These are phyloP conservation scores for Neomonachus schauinslandi DNA, from an alignment of 2,113 vertebrate species.

Conservation along the genomic window DNA sequence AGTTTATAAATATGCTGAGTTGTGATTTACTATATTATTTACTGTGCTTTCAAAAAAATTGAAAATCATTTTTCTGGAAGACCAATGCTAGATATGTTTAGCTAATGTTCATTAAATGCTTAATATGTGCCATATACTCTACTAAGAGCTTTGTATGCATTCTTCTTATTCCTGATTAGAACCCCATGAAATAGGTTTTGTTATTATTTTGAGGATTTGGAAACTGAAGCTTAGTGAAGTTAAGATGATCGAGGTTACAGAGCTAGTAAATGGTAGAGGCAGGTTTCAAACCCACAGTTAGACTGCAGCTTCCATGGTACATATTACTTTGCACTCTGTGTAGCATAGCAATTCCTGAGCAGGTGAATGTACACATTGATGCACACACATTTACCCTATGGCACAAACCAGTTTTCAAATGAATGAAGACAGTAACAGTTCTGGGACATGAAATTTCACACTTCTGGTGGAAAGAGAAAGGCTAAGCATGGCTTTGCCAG, in stretches of 20 bases:
- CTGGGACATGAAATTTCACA: not conserved
- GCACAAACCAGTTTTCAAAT: not conserved
- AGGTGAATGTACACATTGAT: not conserved
- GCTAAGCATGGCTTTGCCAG: not conserved
- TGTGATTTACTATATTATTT: not conserved
- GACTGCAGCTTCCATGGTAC: not conserved
- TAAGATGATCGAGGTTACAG: not conserved
- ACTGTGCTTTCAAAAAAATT: not conserved
- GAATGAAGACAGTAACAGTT: not conserved
- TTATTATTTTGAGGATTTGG: not conserved
- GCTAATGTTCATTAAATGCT: not conserved
- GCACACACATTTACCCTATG: fast-evolving
- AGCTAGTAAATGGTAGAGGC: not conserved
- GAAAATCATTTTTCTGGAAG: not conserved
- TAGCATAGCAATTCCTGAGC: not conserved
- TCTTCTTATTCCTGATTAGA: not conserved
- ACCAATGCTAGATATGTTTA: not conserved
- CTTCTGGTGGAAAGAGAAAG: not conserved
- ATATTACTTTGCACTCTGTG: not conserved
- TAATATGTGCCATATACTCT: not conserved
- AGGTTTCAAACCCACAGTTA: not conserved
- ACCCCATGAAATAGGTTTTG: not conserved
- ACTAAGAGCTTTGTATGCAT: not conserved
- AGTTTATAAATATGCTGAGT: not conserved
- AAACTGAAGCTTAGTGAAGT: not conserved